These are phyloP conservation scores for Hiodon alosoides DNA, from an alignment of 2,113 vertebrate genomes.

Conservation along the genomic window DNA sequence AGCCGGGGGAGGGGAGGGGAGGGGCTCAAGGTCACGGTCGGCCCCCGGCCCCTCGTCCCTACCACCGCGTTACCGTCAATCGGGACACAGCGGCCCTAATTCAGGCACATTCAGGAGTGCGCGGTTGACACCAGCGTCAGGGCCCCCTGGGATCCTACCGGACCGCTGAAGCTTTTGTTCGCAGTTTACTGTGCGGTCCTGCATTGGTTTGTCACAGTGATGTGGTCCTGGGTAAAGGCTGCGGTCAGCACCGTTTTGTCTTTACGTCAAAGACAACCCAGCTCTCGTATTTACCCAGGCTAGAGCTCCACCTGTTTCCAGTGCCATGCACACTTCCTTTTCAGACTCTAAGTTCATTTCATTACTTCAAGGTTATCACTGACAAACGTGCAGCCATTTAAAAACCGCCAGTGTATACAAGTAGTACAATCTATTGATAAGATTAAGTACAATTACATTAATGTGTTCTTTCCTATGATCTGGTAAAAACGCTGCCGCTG, in stretches of 20 bases:
- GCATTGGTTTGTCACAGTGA: constrained; percentile 48
- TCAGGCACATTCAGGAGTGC: constrained; percentile 38
- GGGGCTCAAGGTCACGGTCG: constrained; percentile 73
- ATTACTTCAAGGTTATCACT: constrained; percentile 3
- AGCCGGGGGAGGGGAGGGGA: constrained; percentile 46
- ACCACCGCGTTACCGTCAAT: not conserved
- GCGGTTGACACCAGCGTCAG: not conserved
- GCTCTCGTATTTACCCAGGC: constrained; percentile 29
- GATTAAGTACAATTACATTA: not conserved
- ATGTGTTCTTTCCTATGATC: not conserved
- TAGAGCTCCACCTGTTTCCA: not conserved
- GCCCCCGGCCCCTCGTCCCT: constrained; percentile 41
- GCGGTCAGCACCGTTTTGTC: constrained; percentile 20
- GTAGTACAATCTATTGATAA: not conserved
- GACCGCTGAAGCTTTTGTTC: too few species aligned
- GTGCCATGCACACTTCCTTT: constrained; percentile 5
- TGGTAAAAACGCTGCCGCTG: not conserved
- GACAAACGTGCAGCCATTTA: not conserved
- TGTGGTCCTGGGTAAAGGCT: constrained; percentile 38
- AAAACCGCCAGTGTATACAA: not conserved
- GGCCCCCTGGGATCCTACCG: constrained; percentile 31
- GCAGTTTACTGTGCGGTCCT: too few species aligned
- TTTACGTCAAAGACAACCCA: constrained; percentile 56
- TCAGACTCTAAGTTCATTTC: not conserved
- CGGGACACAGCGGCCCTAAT: constrained; percentile 5